Conservation (phyloP, 92 coral and sea anemone genomes). For the Plumapathes pennacea region DNA sequence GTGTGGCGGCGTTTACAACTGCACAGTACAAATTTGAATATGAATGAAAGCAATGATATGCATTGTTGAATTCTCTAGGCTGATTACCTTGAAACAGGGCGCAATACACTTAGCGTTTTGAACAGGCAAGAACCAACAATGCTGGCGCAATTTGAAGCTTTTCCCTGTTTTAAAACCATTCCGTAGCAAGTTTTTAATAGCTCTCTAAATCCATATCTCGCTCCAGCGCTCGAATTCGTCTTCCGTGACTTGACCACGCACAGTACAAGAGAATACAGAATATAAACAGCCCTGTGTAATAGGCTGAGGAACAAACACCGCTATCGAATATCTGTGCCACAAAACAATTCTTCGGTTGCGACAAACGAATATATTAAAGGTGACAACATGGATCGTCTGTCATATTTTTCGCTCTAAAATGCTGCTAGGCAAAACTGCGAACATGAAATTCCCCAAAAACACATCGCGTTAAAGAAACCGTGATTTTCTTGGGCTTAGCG, state of each 20-base stretch:
- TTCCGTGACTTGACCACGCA: slow-evolving; percentile 72
- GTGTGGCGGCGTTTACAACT: slow-evolving; percentile 77
- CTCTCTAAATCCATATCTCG: no score
- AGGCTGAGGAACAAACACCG: slow-evolving; percentile 54
- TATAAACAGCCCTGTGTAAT: slow-evolving; percentile 80
- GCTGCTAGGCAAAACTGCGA: slow-evolving; percentile 17
- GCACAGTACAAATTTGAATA: slow-evolving; percentile 90
- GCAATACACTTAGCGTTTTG: slow-evolving; percentile 62
- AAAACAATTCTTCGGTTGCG: slow-evolving; percentile 49
- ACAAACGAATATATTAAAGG: slow-evolving; percentile 45
- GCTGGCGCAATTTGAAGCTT: no score
- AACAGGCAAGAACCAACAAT: no score
- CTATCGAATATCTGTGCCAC: slow-evolving; percentile 72
- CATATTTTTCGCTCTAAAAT: no score
- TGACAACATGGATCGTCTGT: no score
- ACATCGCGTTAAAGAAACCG: slow-evolving; percentile 41
- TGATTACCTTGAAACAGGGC: slow-evolving; percentile 79
- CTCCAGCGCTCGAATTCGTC: slow-evolving; percentile 45
- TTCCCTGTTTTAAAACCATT: no score
- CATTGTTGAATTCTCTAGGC: slow-evolving; percentile 86
- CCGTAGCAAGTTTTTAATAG: no score
- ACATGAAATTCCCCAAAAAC: slow-evolving; percentile 24
- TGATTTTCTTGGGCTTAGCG: slow-evolving; percentile 55
- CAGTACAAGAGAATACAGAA: slow-evolving; percentile 65
- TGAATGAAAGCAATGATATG: slow-evolving; percentile 82